A percentile compares a stretch with the other conserved stretches of the same genome.
Conservation (phyloP, 2,888 invertebrate species). For the Drosophila putrida region DNA sequence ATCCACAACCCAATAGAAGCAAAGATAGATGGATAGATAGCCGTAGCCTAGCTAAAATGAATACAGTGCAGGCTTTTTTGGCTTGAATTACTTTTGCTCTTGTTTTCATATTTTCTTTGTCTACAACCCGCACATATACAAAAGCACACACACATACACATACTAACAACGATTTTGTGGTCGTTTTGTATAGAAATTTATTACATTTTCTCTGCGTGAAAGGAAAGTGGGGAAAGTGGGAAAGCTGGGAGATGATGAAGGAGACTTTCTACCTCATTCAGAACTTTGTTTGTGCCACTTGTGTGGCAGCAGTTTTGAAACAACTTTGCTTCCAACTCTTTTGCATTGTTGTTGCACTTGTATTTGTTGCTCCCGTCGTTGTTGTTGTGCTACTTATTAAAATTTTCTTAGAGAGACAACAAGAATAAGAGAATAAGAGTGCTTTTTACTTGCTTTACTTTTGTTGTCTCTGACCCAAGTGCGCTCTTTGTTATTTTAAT, state of each 20-base stretch:
- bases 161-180: constrained; percentile 64
- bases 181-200: constrained; percentile 75
- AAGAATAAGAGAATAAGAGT: constrained; percentile 36
- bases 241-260: constrained; percentile 11
- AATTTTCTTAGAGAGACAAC: constrained; percentile 62
- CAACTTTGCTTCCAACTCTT: constrained; percentile 57
- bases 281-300: constrained; percentile 61
- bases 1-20: constrained; percentile 1
- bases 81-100: constrained; percentile 57
- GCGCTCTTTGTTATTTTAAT: constrained; percentile 61
- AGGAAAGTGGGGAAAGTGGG: constrained; percentile 4
- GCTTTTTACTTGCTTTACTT: constrained; percentile 15
- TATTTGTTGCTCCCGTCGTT: constrained; percentile 20
- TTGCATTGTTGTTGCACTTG: constrained; percentile 27
- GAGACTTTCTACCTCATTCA: constrained; percentile 58
- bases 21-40: constrained; percentile 60
- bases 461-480: constrained; percentile 55
- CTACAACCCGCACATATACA: constrained; percentile 38
- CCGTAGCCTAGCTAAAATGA: constrained; percentile 47
- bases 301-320: constrained; percentile 59
- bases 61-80: constrained; percentile 45
- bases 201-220: constrained; percentile 64
- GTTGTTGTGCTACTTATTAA: constrained; percentile 59
- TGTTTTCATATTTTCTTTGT: constrained; percentile 74
- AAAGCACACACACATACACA: constrained; percentile 19